Evolutionary conservation across 2,797 vertebrate species (phyloP), one percentile per base, ranked within the genome.

Genomic region (Alcedo quadribrachys): DNA sequence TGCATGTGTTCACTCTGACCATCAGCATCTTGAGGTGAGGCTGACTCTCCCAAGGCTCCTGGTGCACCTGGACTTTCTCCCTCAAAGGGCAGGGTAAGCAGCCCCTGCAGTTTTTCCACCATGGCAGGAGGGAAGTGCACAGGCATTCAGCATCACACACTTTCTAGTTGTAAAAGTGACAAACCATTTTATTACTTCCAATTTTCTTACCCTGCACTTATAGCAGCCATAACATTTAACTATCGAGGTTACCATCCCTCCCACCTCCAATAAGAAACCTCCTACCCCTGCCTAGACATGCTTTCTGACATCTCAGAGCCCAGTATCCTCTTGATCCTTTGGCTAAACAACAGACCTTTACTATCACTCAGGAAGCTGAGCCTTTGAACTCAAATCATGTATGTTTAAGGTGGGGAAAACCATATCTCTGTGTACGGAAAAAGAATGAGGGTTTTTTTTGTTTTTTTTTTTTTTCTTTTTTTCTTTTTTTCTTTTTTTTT

Each of bases 401-500:
- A 94, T 90, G 90, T 95, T 96, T 94, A 96, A 96, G 93, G 93
- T 96, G 94, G 96, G 86, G 93, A 90, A 89, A 93, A 90, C 85
- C 93, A 87, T 95, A 96, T 94, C 89, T 93, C 87, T 94, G 92
- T 93, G 93, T 95, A 92, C 5, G 21, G 87, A 94, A 95, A 90
- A 94, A 90, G 73, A 79, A 46, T 2, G 6, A 66, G 58, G n/a
- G 71, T 66, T 66, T 5, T 60, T 6, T 4, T 74, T 6, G 43
- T 54, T 46, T 28, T 54, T 48, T 42, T 30, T 6, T 2, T 2
- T 6, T 4, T 1, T 17, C 32, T 33, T 33, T 33, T 33, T 32
- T 48, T n/a, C n/a, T 55, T 18, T 10, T 6, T 11, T 28, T 54
- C 43, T 42, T 30, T 6, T 3, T 2, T 6, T 4, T 1, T 17